Conservation (phyloP, 1,140 invertebrate species). For the Euborellia annulipes region DNA sequence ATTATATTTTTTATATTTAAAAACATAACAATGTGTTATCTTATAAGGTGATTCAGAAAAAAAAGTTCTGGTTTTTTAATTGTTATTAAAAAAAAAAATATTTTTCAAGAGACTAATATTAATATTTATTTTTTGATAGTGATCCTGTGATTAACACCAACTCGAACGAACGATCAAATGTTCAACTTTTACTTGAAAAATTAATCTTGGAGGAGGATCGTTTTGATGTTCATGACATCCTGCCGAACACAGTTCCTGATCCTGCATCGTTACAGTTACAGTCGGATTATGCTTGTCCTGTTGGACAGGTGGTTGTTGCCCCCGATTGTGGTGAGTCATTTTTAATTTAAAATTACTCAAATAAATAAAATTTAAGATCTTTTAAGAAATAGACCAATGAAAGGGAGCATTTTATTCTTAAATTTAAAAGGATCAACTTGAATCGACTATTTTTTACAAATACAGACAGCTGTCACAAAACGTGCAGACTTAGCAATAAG, state of each 20-base stretch:
- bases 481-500: too few species aligned
- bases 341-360: too few species aligned
- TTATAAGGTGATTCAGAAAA: neutral
- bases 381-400: too few species aligned
- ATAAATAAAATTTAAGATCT: too few species aligned
- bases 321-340: slow-evolving; percentile 64
- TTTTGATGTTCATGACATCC: slow-evolving; percentile 79
- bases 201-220: slow-evolving; percentile 82
- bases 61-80: neutral
- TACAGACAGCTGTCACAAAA: too few species aligned
- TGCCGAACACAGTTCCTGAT: slow-evolving; percentile 88
- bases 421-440: too few species aligned
- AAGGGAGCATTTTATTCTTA: too few species aligned
- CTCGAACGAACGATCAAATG: slow-evolving; percentile 68
- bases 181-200: slow-evolving; percentile 66
- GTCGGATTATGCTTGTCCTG: slow-evolving; percentile 83
- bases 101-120: slow-evolving; percentile 7
- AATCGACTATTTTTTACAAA: too few species aligned
- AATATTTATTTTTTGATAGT: slow-evolving; percentile 31
- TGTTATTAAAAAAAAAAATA: too few species aligned
- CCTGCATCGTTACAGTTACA: slow-evolving; percentile 68
- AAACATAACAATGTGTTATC: neutral
- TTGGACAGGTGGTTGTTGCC: slow-evolving; percentile 81
- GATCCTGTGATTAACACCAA: slow-evolving; percentile 78
- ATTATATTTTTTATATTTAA: too few species aligned